Base-by-base conservation (phyloP, 64 coral and sea anemone species). In the Stichodactyla mertensii region DNA sequence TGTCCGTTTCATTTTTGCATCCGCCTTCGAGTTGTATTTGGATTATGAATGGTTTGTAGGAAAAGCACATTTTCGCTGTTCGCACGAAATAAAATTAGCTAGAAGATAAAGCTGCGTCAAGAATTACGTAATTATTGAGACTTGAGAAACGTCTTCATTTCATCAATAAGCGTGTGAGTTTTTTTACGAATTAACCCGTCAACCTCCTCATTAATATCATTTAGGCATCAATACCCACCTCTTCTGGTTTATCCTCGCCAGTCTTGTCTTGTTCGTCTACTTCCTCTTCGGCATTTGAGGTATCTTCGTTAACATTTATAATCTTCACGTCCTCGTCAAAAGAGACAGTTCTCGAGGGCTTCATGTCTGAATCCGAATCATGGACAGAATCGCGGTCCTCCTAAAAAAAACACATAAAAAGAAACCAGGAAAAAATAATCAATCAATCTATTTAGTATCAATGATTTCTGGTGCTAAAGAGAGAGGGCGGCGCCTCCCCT, bases 261-360 rank as follows among this genome's bases (percentile, higher is more conserved):
- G 6, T 51, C 4, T 52, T 61, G 19, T 16, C 60, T 18, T 58
- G 27, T 61, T 85, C 83, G 20, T 60, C 57, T 85, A 20, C 20
- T 81, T 81, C 78, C 15, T 61, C 83, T 22, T 55, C 54, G 27
- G 52, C 57, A 85, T 85, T 31, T 14, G 2, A 16, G 8, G 22
- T 36, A 23, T 64, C 54, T 11, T 85, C 83, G 11, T 61, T 24
- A 28, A 10, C 56, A 69, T 83, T 77, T 57, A 91, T 80, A 3
- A 91, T 83, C 28, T 86, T 87, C 7, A 91, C 77, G 20, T 91
- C 90, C 31, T 87, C 90, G 61, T 91, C 90, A 83, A 91, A 91
- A 4, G 90, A 91, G 16, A 91, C 90, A 82, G 79, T 91, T 31
- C 83, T 85, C 54, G 82, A 79, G 45, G 77, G 90, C 27, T 86